Evolutionary conservation across 2,113 vertebrate species (phyloP).

Genomic region (Vulpes vulpes): DNA sequence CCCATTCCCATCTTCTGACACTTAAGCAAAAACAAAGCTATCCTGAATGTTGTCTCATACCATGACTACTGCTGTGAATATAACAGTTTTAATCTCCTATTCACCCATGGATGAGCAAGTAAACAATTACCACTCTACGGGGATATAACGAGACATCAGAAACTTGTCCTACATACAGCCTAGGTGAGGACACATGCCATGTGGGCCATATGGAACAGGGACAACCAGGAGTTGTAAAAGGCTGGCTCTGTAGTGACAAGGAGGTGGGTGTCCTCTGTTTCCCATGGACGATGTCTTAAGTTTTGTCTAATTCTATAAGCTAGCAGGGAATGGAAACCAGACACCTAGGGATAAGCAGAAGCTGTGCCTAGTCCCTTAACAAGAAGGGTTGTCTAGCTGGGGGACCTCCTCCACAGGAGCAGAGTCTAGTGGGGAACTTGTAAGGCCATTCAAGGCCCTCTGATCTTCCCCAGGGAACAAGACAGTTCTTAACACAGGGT

Average conservation of each 20-base stretch:
- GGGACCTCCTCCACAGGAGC: not conserved
- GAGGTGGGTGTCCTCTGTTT: not conserved
- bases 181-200: not conserved
- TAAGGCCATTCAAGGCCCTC: too few species aligned
- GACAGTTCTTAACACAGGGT: too few species aligned
- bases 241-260: not conserved
- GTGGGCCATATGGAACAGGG: not conserved
- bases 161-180: not conserved
- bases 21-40: not conserved
- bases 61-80: not conserved
- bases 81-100: not conserved
- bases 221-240: not conserved
- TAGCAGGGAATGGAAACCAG: not conserved
- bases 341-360: not conserved
- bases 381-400: not conserved
- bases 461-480: too few species aligned
- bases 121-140: not conserved
- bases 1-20: not conserved
- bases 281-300: not conserved
- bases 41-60: not conserved
- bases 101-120: not conserved
- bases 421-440: too few species aligned
- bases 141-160: too few species aligned
- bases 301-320: not conserved
- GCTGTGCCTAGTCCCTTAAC: not conserved